Base-by-base conservation (phyloP, 2,797 vertebrate genomes). In the Hypotaenidia okinawae region DNA sequence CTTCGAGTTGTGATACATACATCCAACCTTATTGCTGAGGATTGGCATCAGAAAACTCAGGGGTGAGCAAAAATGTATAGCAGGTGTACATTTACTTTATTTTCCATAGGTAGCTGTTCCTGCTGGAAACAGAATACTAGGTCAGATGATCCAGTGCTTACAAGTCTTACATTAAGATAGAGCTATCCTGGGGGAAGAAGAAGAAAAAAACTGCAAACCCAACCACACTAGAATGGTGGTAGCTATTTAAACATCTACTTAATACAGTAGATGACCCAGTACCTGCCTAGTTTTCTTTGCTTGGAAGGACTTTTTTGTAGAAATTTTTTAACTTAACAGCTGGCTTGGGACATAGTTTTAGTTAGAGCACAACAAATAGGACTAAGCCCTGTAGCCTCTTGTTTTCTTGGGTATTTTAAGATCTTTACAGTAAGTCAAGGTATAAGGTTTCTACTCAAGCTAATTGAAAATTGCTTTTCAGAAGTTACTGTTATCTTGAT, bases 31-130 rank as follows among this genome's bases (percentile, higher is more conserved):
- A 99, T 99, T 97, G 98, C 96, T 79, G 99, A 98, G 1, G 99
- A 99, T 96, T 99, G 99, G 99, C 98, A 99, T 96, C 99, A 99
- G 98, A 99, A 99, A 96, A 99, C 99, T 57, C 99, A 99, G 93
- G 99, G 99, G 99, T 99, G 93, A 87, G 98, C 85, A 64, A 16
- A 14, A 17, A 30, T 58, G 13, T 32, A 3, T 8, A 13, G 13
- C 25, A 30, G 6, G 15, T 84, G 11, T 57, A 47, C 55, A 9
- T 51, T 88, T 61, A 16, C 11, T 58, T 77, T 24, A 11, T 7
- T 76, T 80, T 39, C 16, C 2, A 3, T 49, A 55, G 15, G 5
- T 47, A 30, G 52, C 39, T 84, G 23, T 37, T 89, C 0, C 58
- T 88, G 14, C 39, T 84, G 55, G 47, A 78, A 28, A 17, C 6